Evolutionary conservation across 2,797 vertebrate species (phyloP).

Genomic region (Helostoma temminkii): DNA sequence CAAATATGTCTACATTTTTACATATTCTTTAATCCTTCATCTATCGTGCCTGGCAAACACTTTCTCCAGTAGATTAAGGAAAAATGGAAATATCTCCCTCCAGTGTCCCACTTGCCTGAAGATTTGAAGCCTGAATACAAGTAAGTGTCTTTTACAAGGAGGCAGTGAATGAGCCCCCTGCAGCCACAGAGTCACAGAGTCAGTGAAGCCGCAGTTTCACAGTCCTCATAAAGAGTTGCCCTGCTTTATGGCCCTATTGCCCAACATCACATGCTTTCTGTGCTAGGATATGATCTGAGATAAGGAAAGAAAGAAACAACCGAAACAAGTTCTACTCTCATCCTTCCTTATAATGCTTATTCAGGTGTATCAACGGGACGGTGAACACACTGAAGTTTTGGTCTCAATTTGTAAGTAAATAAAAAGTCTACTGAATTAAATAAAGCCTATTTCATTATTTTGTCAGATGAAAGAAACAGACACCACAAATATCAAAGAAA

Average conservation of each 20-base stretch:
- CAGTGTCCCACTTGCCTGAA: neutral
- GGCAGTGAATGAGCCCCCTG: constrained; percentile 29
- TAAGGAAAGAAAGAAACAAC: constrained; percentile 80
- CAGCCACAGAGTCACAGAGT: constrained; percentile 41
- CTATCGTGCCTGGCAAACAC: neutral
- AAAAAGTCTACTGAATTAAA: constrained; percentile 1
- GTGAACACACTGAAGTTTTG: neutral
- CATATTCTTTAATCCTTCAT: neutral
- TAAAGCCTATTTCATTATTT: neutral
- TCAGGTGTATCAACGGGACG: constrained; percentile 10
- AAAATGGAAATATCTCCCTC: neutral
- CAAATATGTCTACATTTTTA: neutral
- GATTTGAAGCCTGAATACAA: neutral
- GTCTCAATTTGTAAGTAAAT: constrained; percentile 8
- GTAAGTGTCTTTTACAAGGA: neutral
- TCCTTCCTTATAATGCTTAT: constrained; percentile 28
- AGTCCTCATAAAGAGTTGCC: constrained; percentile 78
- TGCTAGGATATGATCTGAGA: constrained; percentile 84
- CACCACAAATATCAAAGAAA: constrained; percentile 55
- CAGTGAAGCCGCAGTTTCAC: constrained; percentile 63
- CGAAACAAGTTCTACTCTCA: constrained; percentile 53
- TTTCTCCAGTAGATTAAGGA: neutral
- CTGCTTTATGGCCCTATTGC: constrained; percentile 83
- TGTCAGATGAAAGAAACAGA: neutral
- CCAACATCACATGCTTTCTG: constrained; percentile 86